phyloP scores from a whole-genome alignment of 2,888 invertebrate genomes.

The Tenthredo livida region DNA sequence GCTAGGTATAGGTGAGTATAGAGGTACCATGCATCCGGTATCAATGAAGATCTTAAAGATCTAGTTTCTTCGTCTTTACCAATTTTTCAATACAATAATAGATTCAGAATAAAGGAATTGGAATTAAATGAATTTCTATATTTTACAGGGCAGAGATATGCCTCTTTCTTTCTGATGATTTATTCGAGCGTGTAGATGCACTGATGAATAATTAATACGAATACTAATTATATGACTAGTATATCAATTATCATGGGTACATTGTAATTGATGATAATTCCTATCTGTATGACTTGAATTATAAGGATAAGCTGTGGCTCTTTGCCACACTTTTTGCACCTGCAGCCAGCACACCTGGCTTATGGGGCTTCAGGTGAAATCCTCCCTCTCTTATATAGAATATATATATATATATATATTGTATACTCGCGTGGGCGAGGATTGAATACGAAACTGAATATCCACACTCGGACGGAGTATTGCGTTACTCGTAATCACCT shows the following conservation, averaged over 20 bases:
- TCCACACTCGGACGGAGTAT: not conserved
- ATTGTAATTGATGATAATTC: conserved; percentile 54
- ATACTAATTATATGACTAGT: not conserved
- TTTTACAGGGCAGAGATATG: not conserved
- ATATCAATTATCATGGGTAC: conserved; percentile 35
- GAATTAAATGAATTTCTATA: not conserved
- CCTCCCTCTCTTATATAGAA: not conserved
- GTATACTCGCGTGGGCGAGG: not conserved
- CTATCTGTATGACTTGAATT: conserved; percentile 14
- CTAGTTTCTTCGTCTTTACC: not conserved
- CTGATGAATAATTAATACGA: conserved; percentile 42
- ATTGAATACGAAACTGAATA: conserved; percentile 45
- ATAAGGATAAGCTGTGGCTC: not conserved
- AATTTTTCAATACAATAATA: not conserved
- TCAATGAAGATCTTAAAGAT: not conserved
- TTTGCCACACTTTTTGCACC: conserved; percentile 42
- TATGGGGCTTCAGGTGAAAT: conserved; percentile 48
- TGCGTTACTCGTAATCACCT: conserved; percentile 9
- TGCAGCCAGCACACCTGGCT: conserved; percentile 38
- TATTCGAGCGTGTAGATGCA: not conserved
- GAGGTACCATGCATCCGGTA: not conserved
- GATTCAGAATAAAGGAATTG: not conserved
- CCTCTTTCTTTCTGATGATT: not conserved
- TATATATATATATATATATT: not conserved
- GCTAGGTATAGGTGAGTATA: not conserved